Evolutionary conservation across 2,797 vertebrate species (phyloP).

Genomic region (Lemur catta): DNA sequence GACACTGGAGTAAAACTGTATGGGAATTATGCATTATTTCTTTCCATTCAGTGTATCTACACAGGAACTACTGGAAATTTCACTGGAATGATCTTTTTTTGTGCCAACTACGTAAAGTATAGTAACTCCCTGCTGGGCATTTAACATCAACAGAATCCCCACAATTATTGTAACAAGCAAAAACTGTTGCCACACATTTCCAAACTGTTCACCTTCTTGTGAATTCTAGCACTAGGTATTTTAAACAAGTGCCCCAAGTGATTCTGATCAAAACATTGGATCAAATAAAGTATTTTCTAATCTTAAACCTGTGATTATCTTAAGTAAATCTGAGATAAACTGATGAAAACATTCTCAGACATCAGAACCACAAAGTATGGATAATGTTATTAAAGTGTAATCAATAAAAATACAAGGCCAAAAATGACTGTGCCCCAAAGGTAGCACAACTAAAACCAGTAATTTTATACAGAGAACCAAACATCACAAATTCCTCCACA

Average conservation of each 20-base stretch:
- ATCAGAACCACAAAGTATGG: not conserved
- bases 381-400: not conserved
- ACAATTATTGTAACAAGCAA: not conserved
- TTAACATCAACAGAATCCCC: not conserved
- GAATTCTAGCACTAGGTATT: not conserved
- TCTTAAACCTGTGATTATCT: not conserved
- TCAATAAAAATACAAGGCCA: not conserved
- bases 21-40: too few relatives aligned
- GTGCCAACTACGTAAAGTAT: not conserved
- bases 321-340: not conserved
- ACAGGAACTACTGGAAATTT: not conserved
- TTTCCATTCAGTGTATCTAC: not conserved
- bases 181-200: not conserved
- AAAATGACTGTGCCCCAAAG: not conserved
- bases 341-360: conserved; percentile 21
- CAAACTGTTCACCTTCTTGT: not conserved
- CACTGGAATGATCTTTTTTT: not conserved
- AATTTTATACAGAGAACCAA: not conserved
- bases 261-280: not conserved
- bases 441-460: not conserved
- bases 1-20: too few relatives aligned
- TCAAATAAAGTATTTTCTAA: not conserved
- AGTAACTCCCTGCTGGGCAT: not conserved
- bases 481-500: not conserved
- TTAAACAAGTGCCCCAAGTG: not conserved